Conservation (phyloP, 2,113 vertebrate species). For the Megaptera novaeangliae region DNA sequence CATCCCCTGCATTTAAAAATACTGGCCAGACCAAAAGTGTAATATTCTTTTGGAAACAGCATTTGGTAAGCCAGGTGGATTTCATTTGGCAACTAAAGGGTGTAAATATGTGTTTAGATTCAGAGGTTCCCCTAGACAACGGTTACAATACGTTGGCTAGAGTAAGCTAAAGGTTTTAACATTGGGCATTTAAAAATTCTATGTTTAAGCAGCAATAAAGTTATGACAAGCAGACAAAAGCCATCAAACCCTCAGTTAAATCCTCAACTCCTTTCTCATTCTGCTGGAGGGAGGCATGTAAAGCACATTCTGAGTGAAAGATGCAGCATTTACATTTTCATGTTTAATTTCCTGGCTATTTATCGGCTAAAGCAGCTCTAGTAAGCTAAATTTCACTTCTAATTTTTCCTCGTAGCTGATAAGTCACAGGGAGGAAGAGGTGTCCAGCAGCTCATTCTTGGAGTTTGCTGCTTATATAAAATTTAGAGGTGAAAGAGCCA, state of each 20-base stretch:
- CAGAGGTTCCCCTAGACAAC: constrained; percentile 19
- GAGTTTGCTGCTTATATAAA: neutral
- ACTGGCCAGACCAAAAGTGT: neutral
- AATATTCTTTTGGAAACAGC: neutral
- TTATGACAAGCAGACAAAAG: neutral
- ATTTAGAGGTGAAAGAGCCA: neutral
- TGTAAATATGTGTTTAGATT: constrained; percentile 45
- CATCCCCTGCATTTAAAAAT: neutral
- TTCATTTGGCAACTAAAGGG: constrained; percentile 59
- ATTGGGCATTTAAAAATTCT: neutral
- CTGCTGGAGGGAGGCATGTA: neutral
- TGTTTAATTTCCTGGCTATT: constrained; percentile 9
- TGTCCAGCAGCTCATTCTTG: neutral
- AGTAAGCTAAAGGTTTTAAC: neutral
- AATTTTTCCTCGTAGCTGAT: neutral
- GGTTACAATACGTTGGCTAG: constrained; percentile 11
- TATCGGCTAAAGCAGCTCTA: neutral
- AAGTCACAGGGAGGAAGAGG: neutral
- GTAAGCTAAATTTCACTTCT: neutral
- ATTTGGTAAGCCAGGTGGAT: constrained; percentile 34
- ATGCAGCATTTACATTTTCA: neutral
- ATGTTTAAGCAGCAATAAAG: neutral
- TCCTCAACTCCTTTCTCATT: neutral
- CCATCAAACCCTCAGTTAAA: neutral
- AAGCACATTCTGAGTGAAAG: neutral